These are phyloP conservation scores for Tinamus guttatus DNA, from an alignment of 2,113 vertebrate genomes.

Conservation along the genomic window DNA sequence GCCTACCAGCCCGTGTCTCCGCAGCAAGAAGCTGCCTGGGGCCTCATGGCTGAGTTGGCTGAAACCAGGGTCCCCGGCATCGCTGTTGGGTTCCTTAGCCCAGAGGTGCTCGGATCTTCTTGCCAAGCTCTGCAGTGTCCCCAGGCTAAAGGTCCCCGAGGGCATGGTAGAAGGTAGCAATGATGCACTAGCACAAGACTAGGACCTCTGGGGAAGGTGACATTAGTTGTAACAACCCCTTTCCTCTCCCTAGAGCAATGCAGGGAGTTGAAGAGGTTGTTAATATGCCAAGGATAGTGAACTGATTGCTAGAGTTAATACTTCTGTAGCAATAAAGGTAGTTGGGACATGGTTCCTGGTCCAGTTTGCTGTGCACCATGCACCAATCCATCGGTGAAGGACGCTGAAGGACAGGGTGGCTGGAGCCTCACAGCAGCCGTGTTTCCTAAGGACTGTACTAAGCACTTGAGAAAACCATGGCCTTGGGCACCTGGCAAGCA, in stretches of 20 bases:
- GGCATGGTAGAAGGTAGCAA: background rate
- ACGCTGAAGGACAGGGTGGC: too few species aligned
- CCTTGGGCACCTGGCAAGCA: background rate
- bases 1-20: background rate
- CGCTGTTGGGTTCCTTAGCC: background rate
- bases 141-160: background rate
- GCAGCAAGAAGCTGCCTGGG: background rate
- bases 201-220: background rate
- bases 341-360: rapidly evolving
- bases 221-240: background rate
- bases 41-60: background rate
- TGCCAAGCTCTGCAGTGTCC: background rate
- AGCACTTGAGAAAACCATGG: background rate
- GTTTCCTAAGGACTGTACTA: too few species aligned
- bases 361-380: background rate
- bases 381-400: too few species aligned
- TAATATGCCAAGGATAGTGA: background rate
- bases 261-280: background rate
- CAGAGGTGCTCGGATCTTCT: background rate
- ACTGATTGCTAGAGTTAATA: background rate
- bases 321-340: rapidly evolving
- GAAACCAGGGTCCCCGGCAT: background rate
- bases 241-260: background rate
- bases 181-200: background rate
- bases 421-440: too few species aligned